Base-by-base conservation (phyloP, 2,888 invertebrate species). In the Calameuta filiformis region DNA sequence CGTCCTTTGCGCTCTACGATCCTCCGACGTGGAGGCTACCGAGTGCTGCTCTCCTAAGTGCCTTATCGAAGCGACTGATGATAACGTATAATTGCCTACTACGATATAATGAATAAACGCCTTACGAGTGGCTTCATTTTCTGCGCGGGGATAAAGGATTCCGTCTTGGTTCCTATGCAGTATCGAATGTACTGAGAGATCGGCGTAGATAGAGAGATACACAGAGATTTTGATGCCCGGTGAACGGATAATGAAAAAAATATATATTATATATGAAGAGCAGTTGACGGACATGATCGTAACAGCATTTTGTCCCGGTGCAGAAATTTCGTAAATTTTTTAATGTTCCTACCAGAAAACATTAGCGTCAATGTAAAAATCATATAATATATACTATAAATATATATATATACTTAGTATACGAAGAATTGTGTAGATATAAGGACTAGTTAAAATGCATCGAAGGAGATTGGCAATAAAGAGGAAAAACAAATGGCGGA, bases 51-150 rank as follows among this genome's bases (percentile, higher is more conserved):
- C 37, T 34, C 37, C 33, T 33, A 78, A 76, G 79, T 76, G 76
- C 37, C 74, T 79, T 76, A 79, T 75, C 75, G 71, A 80, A 77
- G 73, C 68, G 75, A 77, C 77, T 79, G 79, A 77, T 68, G 74
- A 76, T 79, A 77, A 76, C 75, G 75, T 76, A 31, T 71, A 75
- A 77, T 76, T 75, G 76, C 75, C 73, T 35, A 34, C n/a, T 73
- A 11, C 31, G 71, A 73, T 74, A 73, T 76, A 68, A 37, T 23
- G 40, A 35, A 73, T 78, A 56, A 56, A 33, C 71, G 71, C 71
- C 31, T 30, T 30, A 56, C 6, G 33, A 71, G 71, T 71, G 31
- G 33, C 71, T 71, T 3, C 31, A 31, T 33, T 4, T 33, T 71
- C 71, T 31, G 33, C 71, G 15, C 31, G 71, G 71, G 71, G 31